Percentiles rank a stretch among this genome's conserved stretches.
Conservation (phyloP, 2,888 invertebrate species). For the Phasia obesa region DNA sequence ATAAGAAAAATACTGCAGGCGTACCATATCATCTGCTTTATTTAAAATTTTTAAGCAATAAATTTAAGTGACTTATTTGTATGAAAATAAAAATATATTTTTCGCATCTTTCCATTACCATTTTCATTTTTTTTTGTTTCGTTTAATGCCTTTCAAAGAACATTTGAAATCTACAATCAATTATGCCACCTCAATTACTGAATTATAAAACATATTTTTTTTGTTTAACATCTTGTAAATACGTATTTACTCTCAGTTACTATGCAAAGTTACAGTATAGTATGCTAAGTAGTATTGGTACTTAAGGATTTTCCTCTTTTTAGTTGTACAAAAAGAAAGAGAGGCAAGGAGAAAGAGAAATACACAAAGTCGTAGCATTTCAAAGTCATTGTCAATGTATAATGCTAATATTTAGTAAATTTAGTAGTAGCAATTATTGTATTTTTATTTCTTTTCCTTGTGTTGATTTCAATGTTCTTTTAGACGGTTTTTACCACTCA, state of each 20-base stretch:
- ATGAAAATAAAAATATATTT: no score
- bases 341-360: neutral
- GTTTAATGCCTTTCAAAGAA: no score
- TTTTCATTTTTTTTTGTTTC: no score
- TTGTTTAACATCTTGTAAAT: no score
- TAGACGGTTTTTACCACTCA: slow-evolving; percentile 32
- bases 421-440: slow-evolving; percentile 11
- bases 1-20: no score
- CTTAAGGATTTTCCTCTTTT: slow-evolving; percentile 36
- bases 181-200: neutral
- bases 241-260: no score
- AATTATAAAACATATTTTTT: neutral
- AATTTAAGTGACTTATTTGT: no score
- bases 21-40: no score
- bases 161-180: no score
- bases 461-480: slow-evolving; percentile 30
- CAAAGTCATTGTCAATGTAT: slow-evolving; percentile 67
- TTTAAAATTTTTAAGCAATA: no score
- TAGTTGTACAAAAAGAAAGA: neutral
- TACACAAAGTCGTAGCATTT: slow-evolving; percentile 35
- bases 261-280: no score
- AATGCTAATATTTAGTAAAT: slow-evolving; percentile 30
- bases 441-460: neutral
- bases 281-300: neutral
- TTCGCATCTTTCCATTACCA: no score